Percentiles rank a stretch among this genome's conserved stretches.
These are phyloP conservation scores for Upupa epops DNA, from an alignment of 2,113 vertebrate species.

Conservation along the genomic window DNA sequence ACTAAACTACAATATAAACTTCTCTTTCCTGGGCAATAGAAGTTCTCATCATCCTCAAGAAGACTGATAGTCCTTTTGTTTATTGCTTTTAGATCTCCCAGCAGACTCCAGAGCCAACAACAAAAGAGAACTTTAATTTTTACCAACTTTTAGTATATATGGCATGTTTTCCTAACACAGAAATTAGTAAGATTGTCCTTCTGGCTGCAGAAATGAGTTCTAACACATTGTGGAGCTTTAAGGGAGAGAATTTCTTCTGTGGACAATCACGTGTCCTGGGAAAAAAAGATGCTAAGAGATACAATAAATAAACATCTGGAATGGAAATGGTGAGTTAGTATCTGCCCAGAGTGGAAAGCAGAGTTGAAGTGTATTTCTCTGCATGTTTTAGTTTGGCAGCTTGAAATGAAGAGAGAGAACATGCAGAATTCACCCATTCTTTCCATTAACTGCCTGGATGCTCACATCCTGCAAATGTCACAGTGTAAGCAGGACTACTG, in stretches of 20 bases:
- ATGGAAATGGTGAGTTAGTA: slow-evolving; percentile 56
- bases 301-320: slow-evolving; percentile 74
- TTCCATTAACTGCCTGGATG: background rate
- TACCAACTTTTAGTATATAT: background rate
- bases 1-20: background rate
- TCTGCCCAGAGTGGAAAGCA: slow-evolving; percentile 68
- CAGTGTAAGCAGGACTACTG: background rate
- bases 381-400: background rate
- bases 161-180: slow-evolving; percentile 1
- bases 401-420: background rate
- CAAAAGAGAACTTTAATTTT: background rate
- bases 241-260: slow-evolving; percentile 20
- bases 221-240: slow-evolving; percentile 19
- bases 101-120: background rate
- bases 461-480: background rate
- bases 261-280: slow-evolving; percentile 37
- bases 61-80: background rate
- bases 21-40: background rate
- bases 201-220: slow-evolving; percentile 38
- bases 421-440: background rate
- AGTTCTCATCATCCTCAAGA: background rate
- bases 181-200: slow-evolving; percentile 25
- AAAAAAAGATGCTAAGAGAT: slow-evolving; percentile 76
- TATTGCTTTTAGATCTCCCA: background rate
- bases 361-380: slow-evolving; percentile 60